Percentiles rank a stretch among this genome's conserved stretches.
phyloP scores from a whole-genome alignment of 1,140 invertebrate genomes.

The Nephila pilipes region DNA sequence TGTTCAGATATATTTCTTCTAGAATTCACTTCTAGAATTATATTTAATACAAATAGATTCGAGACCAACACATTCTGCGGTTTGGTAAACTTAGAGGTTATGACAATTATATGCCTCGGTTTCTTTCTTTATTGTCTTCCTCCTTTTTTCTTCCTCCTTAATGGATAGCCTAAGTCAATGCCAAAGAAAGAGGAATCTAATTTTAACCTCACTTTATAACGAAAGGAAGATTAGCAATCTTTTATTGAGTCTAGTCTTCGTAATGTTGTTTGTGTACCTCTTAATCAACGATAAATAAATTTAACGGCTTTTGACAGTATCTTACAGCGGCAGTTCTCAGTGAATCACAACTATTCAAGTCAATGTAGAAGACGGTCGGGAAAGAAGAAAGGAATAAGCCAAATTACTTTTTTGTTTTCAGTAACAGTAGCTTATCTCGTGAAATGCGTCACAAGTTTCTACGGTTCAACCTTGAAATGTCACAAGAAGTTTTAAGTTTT shows the following conservation, averaged over 20 bases:
- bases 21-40: too few species aligned
- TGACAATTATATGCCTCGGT: not conserved
- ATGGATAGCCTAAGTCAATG: not conserved
- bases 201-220: slow-evolving; percentile 5
- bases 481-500: too few species aligned
- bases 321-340: not conserved
- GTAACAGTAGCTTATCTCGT: too few species aligned
- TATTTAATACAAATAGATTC: too few species aligned
- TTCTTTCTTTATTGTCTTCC: not conserved
- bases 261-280: not conserved
- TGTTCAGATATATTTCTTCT: too few species aligned
- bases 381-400: too few species aligned
- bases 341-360: too few species aligned
- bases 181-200: not conserved
- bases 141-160: not conserved
- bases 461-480: too few species aligned
- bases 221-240: slow-evolving; percentile 8
- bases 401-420: too few species aligned
- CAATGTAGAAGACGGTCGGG: too few species aligned
- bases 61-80: too few species aligned
- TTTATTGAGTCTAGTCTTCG: slow-evolving; percentile 10
- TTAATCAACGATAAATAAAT: not conserved
- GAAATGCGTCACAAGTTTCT: too few species aligned
- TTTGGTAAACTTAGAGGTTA: not conserved
- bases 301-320: not conserved